Evolutionary conservation across 2,797 vertebrate genomes (phyloP), one percentile per base, ranked within the genome.

Genomic region (Synanceia verrucosa): DNA sequence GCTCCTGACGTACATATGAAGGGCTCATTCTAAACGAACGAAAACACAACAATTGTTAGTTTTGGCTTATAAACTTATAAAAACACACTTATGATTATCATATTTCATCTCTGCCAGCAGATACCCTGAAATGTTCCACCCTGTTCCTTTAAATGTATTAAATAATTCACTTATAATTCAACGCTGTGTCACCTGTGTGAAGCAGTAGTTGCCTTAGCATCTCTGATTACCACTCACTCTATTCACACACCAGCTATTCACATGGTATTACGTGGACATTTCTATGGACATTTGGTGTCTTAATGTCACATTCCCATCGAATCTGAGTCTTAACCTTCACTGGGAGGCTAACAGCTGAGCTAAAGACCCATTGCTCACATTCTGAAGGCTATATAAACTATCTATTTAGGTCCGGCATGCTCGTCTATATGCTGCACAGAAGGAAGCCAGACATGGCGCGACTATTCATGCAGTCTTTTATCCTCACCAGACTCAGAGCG

Each of bases 291-390:
- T 67, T 51, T 61, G 41, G 24, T 18, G 39, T 62, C 67, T 66
- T 8, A 66, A 33, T 41, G 61, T 72, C 56, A 44, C 63, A 83
- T 68, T 78, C 77, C 47, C 51, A 74, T 65, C 51, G 70, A 69
- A 80, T 82, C 71, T 4, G 14, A 36, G 65, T 60, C 65, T 70
- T 73, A 79, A 57, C 67, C 77, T 84, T 80, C 19, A 16, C 37
- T 29, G 46, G 59, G 63, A 47, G 67, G 37, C 65, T 8, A 79
- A 90, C 86, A 90, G 87, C 86, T 89, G 88, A 84, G 39, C 61
- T 37, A 16, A 19, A 65, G 71, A 52, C 33, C 29, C 69, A n/a
- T 56, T 4, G 61, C 36, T 82, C 72, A 74, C 82, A 79, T 82
- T 77, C 77, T 88, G 58, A 60, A 51, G 58, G 29, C 62, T 67